Evolutionary conservation across 2,113 vertebrate genomes (phyloP).

Genomic region (Fulmarus glacialis): DNA sequence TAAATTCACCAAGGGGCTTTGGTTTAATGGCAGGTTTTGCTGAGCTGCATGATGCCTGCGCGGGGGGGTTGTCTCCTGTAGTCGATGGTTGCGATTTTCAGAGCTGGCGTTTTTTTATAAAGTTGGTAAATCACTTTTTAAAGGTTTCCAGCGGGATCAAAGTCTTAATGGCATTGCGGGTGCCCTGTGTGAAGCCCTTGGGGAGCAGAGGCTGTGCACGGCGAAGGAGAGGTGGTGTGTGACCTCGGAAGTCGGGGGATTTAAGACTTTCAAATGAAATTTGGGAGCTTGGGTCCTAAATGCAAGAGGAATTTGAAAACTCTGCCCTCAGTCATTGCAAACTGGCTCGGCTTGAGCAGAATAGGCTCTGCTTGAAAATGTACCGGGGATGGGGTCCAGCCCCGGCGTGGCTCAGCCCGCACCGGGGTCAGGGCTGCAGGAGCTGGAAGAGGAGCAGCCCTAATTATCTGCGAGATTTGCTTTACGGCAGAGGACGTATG

Average conservation of each 20-base stretch:
- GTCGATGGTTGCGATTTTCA: background rate
- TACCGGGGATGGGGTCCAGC: background rate
- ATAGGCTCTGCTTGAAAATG: background rate
- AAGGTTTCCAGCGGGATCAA: background rate
- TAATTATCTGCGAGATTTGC: background rate
- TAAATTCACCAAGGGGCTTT: background rate
- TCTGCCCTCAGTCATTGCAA: background rate
- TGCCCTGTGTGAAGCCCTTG: rapidly evolving
- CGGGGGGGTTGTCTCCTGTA: too few species aligned
- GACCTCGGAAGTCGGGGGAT: background rate
- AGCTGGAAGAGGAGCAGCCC: background rate
- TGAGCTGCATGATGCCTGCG: background rate
- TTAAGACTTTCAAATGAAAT: background rate
- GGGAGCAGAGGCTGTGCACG: background rate
- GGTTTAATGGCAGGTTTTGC: background rate
- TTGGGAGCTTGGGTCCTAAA: background rate
- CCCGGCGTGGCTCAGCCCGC: background rate
- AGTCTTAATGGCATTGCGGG: background rate
- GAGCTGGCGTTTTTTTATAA: background rate
- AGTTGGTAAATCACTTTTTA: background rate
- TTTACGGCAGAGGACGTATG: background rate
- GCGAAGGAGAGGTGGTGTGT: background rate
- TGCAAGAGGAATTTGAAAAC: background rate
- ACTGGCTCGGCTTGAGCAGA: background rate
- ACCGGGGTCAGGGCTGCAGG: too few species aligned